phyloP scores from a whole-genome alignment of 2,888 invertebrate species.

The Ryuthela nishihirai region DNA sequence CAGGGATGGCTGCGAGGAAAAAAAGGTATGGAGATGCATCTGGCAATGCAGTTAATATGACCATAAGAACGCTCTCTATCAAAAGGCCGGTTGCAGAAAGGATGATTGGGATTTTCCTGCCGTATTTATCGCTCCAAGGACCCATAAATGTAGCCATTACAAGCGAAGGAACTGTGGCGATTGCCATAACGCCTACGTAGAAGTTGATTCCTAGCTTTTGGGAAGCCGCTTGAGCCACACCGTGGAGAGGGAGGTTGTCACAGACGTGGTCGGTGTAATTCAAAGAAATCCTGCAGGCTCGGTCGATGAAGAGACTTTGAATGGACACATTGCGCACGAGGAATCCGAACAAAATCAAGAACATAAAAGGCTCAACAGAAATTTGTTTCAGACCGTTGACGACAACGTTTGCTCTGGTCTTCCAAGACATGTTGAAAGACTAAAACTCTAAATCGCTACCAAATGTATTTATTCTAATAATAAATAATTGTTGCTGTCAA shows the following conservation, averaged over 20 bases:
- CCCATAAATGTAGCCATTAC: conserved; percentile 24
- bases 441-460: too few species aligned
- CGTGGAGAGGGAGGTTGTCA: conserved; percentile 2
- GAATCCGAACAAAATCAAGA: conserved; percentile 14
- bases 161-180: conserved; percentile 7
- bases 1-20: neutral
- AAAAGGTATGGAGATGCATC: conserved; percentile 4
- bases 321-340: conserved; percentile 5
- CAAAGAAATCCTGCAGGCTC: conserved; percentile 8
- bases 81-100: conserved; percentile 5
- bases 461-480: too few species aligned
- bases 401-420: too few species aligned
- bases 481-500: too few species aligned
- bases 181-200: conserved; percentile 8
- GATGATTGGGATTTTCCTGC: conserved; percentile 18
- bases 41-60: conserved; percentile 1
- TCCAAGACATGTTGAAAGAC: too few species aligned
- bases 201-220: conserved; percentile 10
- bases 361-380: conserved; percentile 19
- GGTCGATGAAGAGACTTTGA: conserved; percentile 16
- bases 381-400: neutral
- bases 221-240: neutral
- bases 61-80: neutral
- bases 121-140: conserved; percentile 29
- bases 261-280: conserved; percentile 4